Base-by-base conservation (phyloP, 2,888 invertebrate species). In the Nomada ruficornis region DNA sequence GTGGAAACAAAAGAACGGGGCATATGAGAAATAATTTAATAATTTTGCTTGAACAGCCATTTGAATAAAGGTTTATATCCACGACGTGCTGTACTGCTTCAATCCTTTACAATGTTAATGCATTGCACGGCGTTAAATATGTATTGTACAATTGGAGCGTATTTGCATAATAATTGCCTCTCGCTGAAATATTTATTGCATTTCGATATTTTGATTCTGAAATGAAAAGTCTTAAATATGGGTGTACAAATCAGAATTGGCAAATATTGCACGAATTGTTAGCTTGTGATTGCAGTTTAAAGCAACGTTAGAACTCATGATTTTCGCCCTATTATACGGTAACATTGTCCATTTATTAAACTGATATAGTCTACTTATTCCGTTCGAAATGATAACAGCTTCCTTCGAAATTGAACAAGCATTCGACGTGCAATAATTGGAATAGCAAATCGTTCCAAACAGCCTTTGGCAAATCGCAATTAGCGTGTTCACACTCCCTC, bases 401-500 rank as follows among this genome's bases (percentile, higher is more conserved):
- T 52, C n/a, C 55, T 2, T 55, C 23, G 20, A 50, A 26, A 59
- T 67, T 36, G 26, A 72, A 36, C 52, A 42, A 44, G 42, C 52
- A 26, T 36, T 62, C 18, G 11, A 50, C 26, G 18, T 23, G 10
- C 44, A 44, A 50, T 63, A 76, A 64, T 69, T 79, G 64, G 69
- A 81, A 67, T 42, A 18, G 68, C 36, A 77, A 81, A 74, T 77
- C 57, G 63, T 18, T 57, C 62, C 63, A 60, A 71, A 68, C 36
- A 64, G 57, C 68, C 68, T 67, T 59, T 36, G 59, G 55, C 29
- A 36, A 68, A 75, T 71, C 20, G 69, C 62, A 82, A 78, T 83
- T 83, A 82, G 42, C 60, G 64, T 72, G 52, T 75, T 78, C 71
- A 60, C 64, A 52, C n/a, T 57, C 42, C 63, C 68, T 29, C 55